These are phyloP conservation scores for Phaethornis superciliosus DNA, from an alignment of 2,113 vertebrate genomes.

Conservation along the genomic window DNA sequence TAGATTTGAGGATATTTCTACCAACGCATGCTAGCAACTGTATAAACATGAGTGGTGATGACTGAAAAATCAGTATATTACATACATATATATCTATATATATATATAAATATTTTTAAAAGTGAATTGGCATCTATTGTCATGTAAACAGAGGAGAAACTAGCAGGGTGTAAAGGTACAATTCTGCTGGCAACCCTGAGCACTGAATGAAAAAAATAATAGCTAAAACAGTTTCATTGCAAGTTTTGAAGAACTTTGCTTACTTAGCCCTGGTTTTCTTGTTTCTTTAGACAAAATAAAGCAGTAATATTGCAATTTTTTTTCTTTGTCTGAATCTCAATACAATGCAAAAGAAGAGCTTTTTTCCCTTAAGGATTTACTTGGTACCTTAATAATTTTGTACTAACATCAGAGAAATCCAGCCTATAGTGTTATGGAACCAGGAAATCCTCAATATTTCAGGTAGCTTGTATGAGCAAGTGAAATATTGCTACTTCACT, in stretches of 20 bases:
- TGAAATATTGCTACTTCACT: neutral
- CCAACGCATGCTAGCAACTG: neutral
- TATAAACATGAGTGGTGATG: neutral
- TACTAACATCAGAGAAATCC: neutral
- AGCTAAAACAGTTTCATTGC: neutral
- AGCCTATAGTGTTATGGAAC: neutral
- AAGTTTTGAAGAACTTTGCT: neutral
- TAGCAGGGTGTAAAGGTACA: neutral
- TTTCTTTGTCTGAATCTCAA: neutral
- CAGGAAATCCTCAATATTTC: neutral
- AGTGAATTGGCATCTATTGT: neutral
- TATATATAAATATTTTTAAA: neutral
- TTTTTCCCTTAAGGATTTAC: neutral
- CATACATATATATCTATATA: neutral
- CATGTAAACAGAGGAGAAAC: neutral
- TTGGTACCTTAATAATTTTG: neutral
- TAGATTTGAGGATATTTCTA: neutral
- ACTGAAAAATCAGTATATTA: neutral
- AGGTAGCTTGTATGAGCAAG: neutral
- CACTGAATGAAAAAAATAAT: neutral
- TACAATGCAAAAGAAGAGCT: neutral
- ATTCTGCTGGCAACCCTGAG: neutral
- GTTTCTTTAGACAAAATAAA: neutral
- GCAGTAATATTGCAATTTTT: neutral
- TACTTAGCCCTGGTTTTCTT: neutral